Base-by-base conservation (phyloP, 1,140 invertebrate species). In the Zaprionus taronus region DNA sequence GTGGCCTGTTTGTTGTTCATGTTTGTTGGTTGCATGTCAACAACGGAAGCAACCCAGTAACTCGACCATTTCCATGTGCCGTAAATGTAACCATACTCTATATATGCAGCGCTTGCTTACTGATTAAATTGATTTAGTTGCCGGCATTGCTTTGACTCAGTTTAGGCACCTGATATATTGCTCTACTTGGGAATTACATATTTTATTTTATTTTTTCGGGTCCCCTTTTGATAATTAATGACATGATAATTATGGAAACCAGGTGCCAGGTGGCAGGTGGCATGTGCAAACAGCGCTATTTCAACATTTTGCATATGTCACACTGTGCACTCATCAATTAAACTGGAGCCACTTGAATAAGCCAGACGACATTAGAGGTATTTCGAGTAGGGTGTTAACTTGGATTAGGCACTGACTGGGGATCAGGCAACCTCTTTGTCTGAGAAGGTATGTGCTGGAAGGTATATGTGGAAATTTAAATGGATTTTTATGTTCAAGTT, bases 1-100 rank as follows among this genome's bases (percentile, higher is more conserved):
- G 47, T 15, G 71, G 55, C 61, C 49, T 57, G 9, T 34, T 68
- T 58, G 55, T 69, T 63, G 31, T 34, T 76, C 75, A 57, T 61
- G n/a, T 49, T 73, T 56, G 51, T 61, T 63, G 71, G 68, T 90
- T 89, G 83, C 84, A 83, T 89, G 84, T 89, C 84, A 84, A 90
- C 85, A 84, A 65, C 85, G 84, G 76, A 90, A 90, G 75, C 79
- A 73, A 38, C 66, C 49, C 84, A 79, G 63, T 85, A 81, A 80
- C 77, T 89, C 78, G 72, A 77, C 81, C 66, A 89, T 89, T 89
- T 90, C 75, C 79, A 79, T 67, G 58, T 79, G 76, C 78, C 78
- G 75, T 75, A 84, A 83, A 53, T 67, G 51, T 17, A 38, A 15
- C 14, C 24, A 38, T 60, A 53, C 56, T 68, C 28, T 28, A 28